Conservation (phyloP, 2,888 invertebrate genomes). For the Eilema depressum region DNA sequence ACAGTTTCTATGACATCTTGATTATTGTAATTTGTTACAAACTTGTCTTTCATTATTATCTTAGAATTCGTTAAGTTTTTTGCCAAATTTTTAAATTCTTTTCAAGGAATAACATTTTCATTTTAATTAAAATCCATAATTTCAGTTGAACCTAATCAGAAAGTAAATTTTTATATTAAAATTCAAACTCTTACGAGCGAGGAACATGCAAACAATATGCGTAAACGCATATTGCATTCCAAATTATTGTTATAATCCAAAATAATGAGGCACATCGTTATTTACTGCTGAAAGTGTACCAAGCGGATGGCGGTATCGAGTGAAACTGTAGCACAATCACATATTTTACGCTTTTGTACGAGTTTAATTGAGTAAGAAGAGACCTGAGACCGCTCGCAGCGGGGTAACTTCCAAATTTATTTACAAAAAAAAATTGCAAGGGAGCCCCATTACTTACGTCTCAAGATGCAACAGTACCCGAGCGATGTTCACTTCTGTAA, state of each 20-base stretch:
- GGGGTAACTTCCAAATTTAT: conserved; percentile 83
- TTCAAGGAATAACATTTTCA: conserved; percentile 26
- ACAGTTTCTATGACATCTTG: conserved; percentile 59
- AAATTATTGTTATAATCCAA: conserved; percentile 81
- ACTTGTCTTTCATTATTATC: conserved; percentile 36
- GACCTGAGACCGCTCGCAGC: conserved; percentile 76
- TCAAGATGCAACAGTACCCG: conserved; percentile 73
- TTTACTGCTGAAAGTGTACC: conserved; percentile 74
- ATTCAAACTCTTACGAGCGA: conserved; percentile 50
- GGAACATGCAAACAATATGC: conserved; percentile 46
- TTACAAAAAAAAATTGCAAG: conserved; percentile 74
- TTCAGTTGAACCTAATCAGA: conserved; percentile 43
- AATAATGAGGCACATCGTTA: conserved; percentile 80
- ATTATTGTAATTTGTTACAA: conserved; percentile 51
- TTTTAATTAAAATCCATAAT: conserved; percentile 47
- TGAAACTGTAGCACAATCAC: conserved; percentile 83
- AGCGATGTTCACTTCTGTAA: conserved; percentile 73
- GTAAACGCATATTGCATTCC: conserved; percentile 69
- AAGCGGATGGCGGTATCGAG: conserved; percentile 60
- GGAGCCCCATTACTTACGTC: conserved; percentile 82
- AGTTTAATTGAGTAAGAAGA: conserved; percentile 84
- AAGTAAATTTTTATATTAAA: conserved; percentile 50
- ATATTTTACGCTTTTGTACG: conserved; percentile 84
- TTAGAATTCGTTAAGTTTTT: conserved; percentile 23
- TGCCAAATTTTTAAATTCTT: conserved; percentile 15